Evolutionary conservation across 2,113 vertebrate species (phyloP), one percentile per base, ranked within the genome.

Genomic region (Opisthocomus hoazin): DNA sequence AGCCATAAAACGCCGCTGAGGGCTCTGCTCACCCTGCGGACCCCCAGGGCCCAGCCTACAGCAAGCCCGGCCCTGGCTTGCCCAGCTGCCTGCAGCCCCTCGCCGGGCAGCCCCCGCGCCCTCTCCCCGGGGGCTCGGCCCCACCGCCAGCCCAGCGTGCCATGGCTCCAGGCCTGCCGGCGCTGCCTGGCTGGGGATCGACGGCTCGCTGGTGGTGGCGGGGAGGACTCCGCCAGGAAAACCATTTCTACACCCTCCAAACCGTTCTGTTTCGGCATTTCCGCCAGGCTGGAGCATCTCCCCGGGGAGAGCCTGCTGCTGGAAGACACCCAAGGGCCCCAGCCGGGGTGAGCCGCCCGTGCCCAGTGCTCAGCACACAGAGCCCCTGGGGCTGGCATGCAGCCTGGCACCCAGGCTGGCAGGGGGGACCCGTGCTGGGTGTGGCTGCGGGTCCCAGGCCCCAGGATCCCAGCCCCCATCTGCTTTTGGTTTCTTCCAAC

Each of bases 401-500:
- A 60, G 60, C 26, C 61, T 36, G 46, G 75, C 26, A 53, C 29
- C 45, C 53, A 36, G 21, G 50, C 50, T 32, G 34, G 37, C 45
- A 36, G 18, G 7, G 39, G 50, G 12, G 60, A 56, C 6, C 54
- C 5, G 0, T 3, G 15, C 23, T 12, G 29, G 30, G 32, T 46
- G 36, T 3, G 2, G 51, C 29, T 11, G 2, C 7, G 12, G 54
- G 80, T 48, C 58, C 27, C n/a, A 48, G 66, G 36, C 17, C 39
- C 3, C 1, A 1, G n/a, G 24, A 86, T 70, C 50, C 53, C 65
- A 75, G n/a, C 23, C 17, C 61, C 30, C 86, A 71, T 74, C 54
- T 87, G 91, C 9, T 95, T 92, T 70, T 86, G 64, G 17, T 92
- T 93, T 89, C 70, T 77, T 54, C 45, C 68, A 77, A 22, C 39